Evolutionary conservation across 2,888 invertebrate genomes (phyloP).

Genomic region (Macrostomum cliftonense): DNA sequence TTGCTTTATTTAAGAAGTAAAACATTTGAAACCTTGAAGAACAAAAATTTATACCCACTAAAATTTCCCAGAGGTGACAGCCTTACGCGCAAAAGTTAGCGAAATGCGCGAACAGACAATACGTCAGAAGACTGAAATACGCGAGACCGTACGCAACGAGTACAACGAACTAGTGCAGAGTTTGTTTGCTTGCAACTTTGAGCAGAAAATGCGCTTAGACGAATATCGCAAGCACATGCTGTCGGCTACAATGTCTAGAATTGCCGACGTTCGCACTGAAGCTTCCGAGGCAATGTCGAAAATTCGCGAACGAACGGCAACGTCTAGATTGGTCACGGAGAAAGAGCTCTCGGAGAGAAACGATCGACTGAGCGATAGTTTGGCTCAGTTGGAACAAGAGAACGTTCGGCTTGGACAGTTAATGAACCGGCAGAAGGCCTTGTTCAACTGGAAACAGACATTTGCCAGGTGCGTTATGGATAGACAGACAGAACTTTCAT

Average conservation of each 20-base stretch:
- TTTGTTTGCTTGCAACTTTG: constrained; percentile 25
- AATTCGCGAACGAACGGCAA: constrained; percentile 3
- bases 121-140: constrained; percentile 23
- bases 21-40: too few relatives aligned
- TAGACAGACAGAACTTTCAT: too few relatives aligned
- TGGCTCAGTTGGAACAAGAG: constrained; percentile 23
- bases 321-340: constrained; percentile 5
- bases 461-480: constrained; percentile 15
- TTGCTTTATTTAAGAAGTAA: neutral
- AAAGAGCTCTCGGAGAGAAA: constrained; percentile 8
- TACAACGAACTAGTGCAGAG: constrained; percentile 31
- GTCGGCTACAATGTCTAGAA: constrained; percentile 5
- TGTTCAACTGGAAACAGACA: constrained; percentile 28
- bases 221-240: constrained; percentile 18
- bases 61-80: constrained; percentile 24
- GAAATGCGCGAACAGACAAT: constrained; percentile 27
- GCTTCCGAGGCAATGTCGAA: constrained; percentile 8
- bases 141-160: constrained; percentile 28
- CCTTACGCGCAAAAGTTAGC: constrained; percentile 27
- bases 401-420: constrained; percentile 26
- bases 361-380: constrained; percentile 13
- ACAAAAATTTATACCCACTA: neutral
- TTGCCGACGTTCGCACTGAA: constrained; percentile 6
- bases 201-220: constrained; percentile 29
- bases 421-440: constrained; percentile 27